Evolutionary conservation across 2,888 invertebrate genomes (phyloP).

Genomic region (Entomobrya multifasciata): DNA sequence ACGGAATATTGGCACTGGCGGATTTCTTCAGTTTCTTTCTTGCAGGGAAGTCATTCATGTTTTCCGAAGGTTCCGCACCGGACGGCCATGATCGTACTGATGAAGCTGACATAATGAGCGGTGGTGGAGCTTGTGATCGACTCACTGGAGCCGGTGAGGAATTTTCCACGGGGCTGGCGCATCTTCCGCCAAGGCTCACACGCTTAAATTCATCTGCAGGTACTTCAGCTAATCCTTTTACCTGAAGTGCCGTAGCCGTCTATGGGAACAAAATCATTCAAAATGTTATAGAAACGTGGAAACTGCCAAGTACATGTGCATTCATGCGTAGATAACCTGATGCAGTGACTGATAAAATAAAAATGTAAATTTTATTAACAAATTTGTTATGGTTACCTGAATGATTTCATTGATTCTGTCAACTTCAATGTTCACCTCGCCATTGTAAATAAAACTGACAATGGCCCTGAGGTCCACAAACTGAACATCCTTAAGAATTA

Average conservation of each 20-base stretch:
- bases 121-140: conserved; percentile 68
- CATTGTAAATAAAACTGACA: conserved; percentile 91
- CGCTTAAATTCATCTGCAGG: conserved; percentile 82
- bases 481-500: conserved; percentile 81
- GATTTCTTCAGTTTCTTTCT: conserved; percentile 79
- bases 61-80: conserved; percentile 72
- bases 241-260: conserved; percentile 93
- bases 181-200: conserved; percentile 72
- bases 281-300: too few relatives aligned
- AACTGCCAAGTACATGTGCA: too few relatives aligned
- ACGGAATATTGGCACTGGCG: conserved; percentile 76
- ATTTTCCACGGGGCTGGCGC: conserved; percentile 56
- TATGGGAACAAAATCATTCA: conserved; percentile 82
- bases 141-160: conserved; percentile 41
- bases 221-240: conserved; percentile 94
- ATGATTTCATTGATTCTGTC: conserved; percentile 88
- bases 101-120: conserved; percentile 73
- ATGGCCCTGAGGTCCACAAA: conserved; percentile 80
- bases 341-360: too few relatives aligned
- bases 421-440: conserved; percentile 94
- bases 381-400: conserved; percentile 81
- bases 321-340: too few relatives aligned
- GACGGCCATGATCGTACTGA: conserved; percentile 74
- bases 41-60: conserved; percentile 73
- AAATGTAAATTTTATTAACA: neutral